Evolutionary conservation across 2,797 vertebrate genomes (phyloP), one percentile per base, ranked within the genome.

Genomic region (Siniperca undulata): DNA sequence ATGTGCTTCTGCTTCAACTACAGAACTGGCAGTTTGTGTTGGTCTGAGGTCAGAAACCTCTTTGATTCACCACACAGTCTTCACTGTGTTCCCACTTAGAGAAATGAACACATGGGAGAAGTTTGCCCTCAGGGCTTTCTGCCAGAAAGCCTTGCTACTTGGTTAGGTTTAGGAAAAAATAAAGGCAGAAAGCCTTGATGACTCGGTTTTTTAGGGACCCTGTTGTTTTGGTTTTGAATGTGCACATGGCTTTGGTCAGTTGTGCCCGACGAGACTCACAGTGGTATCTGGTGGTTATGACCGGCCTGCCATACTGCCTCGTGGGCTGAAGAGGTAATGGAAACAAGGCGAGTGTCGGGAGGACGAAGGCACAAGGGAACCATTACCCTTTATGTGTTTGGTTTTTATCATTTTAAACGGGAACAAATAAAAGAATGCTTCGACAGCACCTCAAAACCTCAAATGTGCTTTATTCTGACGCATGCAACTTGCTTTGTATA

Each of bases 321-420:
- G 4, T 50, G 34, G 75, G 74, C 36, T 20, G 78, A 19, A 13
- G 70, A 82, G 50, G 61, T 90, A 78, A 88, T 89, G 89, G 83
- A 91, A 93, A 88, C 71, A 76, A 66, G 24, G 62, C 30, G 61
- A 73, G 55, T 70, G 70, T 86, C 62, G 74, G 80, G 36, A 58
- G 52, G 61, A 66, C 0, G 19, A 13, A 82, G 59, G 67, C 84
- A 87, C 81, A 70, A 77, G 70, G 79, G 72, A 91, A 80, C 62
- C 74, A 89, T 90, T 89, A 88, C 58, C 74, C 34, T 90, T 91
- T 89, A 91, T 89, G 80, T 86, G 67, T 38, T 72, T 83, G 90
- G 81, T 88, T 93, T 88, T 44, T 82, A 78, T 85, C 40, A 80
- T 83, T 67, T 75, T 2, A 79, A 89, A 46, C 36, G 44, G 53